These are phyloP conservation scores for Daubentonia madagascariensis DNA, from an alignment of 2,113 vertebrate genomes.

Conservation along the genomic window DNA sequence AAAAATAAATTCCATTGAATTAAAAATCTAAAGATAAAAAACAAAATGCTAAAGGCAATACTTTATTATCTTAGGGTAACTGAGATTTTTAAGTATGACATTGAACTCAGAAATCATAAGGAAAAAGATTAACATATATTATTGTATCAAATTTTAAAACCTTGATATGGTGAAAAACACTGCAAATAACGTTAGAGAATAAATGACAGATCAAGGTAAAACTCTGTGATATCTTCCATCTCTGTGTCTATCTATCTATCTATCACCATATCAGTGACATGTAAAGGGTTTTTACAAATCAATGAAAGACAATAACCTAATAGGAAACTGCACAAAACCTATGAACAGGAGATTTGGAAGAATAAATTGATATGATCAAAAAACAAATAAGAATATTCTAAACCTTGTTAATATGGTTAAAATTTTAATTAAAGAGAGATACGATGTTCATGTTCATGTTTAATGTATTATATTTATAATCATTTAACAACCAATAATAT, in stretches of 20 bases:
- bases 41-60: background rate
- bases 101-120: background rate
- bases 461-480: background rate
- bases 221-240: background rate
- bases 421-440: constrained; percentile 28
- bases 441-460: background rate
- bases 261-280: background rate
- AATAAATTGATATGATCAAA: background rate
- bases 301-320: background rate
- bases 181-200: background rate
- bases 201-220: background rate
- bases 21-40: background rate
- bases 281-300: background rate
- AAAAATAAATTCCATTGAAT: background rate
- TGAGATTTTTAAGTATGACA: background rate
- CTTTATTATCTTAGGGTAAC: background rate
- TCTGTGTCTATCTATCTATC: background rate
- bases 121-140: background rate
- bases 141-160: background rate
- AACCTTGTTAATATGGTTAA: background rate
- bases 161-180: background rate
- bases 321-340: background rate
- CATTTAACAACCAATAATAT: background rate
- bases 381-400: background rate
- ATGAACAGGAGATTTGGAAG: background rate